Conservation (phyloP, 2,888 invertebrate species). For the Monopis laevigella region DNA sequence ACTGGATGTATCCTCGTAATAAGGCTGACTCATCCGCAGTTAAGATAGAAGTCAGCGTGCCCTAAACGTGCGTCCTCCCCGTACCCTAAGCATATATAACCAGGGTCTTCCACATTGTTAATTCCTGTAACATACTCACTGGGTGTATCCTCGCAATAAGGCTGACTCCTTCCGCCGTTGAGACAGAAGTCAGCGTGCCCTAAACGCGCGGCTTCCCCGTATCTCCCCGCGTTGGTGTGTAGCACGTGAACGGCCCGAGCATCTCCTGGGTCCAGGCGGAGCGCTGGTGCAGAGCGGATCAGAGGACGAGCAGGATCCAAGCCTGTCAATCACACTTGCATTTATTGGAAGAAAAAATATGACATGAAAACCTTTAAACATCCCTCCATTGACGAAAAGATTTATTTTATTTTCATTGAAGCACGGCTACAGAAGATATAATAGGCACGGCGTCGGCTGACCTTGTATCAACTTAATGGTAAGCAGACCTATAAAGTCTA, state of each 20-base stretch:
- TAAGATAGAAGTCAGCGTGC: conserved; percentile 83
- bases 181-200: conserved; percentile 85
- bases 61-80: conserved; percentile 78
- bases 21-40: conserved; percentile 82
- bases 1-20: conserved; percentile 77
- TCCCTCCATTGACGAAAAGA: too few species aligned
- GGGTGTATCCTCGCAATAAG: conserved; percentile 76
- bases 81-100: too few species aligned
- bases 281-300: conserved; percentile 69
- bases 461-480: too few species aligned
- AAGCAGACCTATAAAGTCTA: too few species aligned
- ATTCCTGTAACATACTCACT: conserved; percentile 64
- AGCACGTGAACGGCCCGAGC: conserved; percentile 81
- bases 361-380: too few species aligned
- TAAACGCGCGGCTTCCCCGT: conserved; percentile 76
- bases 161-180: conserved; percentile 80
- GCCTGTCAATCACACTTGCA: too few species aligned
- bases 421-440: too few species aligned
- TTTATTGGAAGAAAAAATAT: too few species aligned
- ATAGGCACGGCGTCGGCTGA: too few species aligned
- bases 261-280: conserved; percentile 75
- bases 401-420: too few species aligned
- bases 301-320: conserved; percentile 81
- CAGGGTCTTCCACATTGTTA: too few species aligned
- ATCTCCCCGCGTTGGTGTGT: conserved; percentile 83